phyloP scores from a whole-genome alignment of 2,113 vertebrate species.

The Alosa alosa region DNA sequence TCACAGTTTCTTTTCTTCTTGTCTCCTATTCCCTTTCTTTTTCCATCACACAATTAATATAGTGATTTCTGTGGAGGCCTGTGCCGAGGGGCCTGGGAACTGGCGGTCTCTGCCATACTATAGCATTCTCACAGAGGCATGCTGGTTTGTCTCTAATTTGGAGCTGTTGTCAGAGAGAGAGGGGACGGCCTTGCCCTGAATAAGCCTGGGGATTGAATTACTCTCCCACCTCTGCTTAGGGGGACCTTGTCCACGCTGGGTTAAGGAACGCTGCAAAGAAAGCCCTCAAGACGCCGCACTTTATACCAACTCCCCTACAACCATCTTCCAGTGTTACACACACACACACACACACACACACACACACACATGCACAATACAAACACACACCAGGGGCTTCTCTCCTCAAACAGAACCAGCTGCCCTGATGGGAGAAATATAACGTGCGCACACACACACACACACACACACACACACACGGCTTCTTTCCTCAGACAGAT shows the following conservation, averaged over 20 bases:
- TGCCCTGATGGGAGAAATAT: not conserved
- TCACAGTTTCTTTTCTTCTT: not conserved
- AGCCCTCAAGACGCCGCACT: slow-evolving; percentile 26
- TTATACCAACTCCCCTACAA: not conserved
- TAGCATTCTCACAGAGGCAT: slow-evolving; percentile 35
- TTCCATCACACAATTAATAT: slow-evolving; percentile 43
- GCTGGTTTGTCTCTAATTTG: slow-evolving; percentile 54
- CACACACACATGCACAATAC: not conserved
- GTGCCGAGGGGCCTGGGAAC: slow-evolving; percentile 33
- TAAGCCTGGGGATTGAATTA: slow-evolving; percentile 56
- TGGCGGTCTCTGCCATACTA: not conserved
- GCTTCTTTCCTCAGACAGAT: not conserved
- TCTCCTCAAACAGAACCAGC: slow-evolving; percentile 13
- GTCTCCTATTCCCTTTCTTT: not conserved
- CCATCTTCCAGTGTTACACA: not conserved
- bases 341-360: slow-evolving; percentile 15
- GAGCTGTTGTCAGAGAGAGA: slow-evolving; percentile 46
- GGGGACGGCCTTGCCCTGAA: slow-evolving; percentile 43
- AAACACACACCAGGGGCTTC: not conserved
- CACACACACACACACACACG: not conserved
- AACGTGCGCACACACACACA: not conserved
- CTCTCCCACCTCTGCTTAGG: slow-evolving; percentile 40
- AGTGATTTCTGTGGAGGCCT: slow-evolving; percentile 25
- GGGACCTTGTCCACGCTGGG: slow-evolving; percentile 46
- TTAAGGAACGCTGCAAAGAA: slow-evolving; percentile 39